Conservation (phyloP, 1,140 invertebrate species). For the Rhysida immarginata region DNA sequence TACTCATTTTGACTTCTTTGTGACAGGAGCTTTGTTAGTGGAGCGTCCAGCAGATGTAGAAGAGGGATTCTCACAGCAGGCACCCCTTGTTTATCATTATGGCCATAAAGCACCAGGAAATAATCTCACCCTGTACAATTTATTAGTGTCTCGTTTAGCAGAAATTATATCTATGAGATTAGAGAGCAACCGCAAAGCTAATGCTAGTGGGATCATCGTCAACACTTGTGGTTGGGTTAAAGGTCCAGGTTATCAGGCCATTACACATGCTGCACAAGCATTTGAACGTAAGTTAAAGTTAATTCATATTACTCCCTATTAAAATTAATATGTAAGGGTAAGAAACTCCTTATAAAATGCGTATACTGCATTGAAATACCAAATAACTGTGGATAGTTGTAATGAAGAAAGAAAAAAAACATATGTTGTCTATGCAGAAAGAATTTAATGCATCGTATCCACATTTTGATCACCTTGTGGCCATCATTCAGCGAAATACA, state of each 20-base stretch:
- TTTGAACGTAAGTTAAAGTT: constrained; percentile 52
- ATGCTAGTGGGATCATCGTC: constrained; percentile 78
- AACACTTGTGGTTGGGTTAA: constrained; percentile 98
- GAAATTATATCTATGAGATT: constrained; percentile 69
- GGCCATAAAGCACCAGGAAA: constrained; percentile 62
- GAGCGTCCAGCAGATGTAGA: constrained; percentile 81
- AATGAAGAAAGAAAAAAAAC: no score
- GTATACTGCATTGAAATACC: no score
- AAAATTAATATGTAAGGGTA: no score
- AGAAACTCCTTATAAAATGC: no score
- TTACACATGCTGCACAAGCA: constrained; percentile 71
- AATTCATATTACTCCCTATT: no score
- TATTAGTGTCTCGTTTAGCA: constrained; percentile 67
- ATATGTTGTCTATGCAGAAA: no score
- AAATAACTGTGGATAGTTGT: no score
- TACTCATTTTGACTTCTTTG: no score
- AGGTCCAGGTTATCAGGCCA: constrained; percentile 63
- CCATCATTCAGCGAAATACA: no score
- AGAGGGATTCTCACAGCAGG: constrained; percentile 80
- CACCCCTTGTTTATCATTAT: constrained; percentile 85
- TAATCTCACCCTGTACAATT: constrained; percentile 74
- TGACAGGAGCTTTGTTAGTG: constrained; percentile 61
- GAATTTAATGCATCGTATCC: no score
- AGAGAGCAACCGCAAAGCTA: constrained; percentile 63
- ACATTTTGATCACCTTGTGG: no score